phyloP scores from a whole-genome alignment of 2,113 vertebrate genomes.

The Ammospiza caudacuta region DNA sequence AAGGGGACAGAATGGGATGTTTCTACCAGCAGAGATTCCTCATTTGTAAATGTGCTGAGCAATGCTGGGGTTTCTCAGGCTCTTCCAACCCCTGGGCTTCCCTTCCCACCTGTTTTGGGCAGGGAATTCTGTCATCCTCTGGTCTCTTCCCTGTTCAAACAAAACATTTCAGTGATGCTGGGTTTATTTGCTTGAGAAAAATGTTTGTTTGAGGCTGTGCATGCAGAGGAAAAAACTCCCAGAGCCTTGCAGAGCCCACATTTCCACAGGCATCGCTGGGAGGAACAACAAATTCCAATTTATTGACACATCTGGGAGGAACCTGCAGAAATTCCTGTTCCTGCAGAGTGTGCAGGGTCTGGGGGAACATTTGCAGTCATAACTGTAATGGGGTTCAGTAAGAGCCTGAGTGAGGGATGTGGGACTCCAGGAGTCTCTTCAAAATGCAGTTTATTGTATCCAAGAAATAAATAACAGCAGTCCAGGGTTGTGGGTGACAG shows the following conservation, averaged over 20 bases:
- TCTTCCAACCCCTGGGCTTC: background rate
- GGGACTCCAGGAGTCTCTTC: too few species aligned
- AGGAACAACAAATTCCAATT: background rate
- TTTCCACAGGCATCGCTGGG: background rate
- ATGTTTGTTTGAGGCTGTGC: background rate
- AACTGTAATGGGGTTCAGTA: accelerated
- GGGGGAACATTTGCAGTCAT: accelerated
- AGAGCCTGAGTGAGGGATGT: too few species aligned
- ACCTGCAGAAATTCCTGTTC: background rate
- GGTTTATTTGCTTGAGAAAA: background rate
- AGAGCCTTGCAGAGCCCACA: accelerated
- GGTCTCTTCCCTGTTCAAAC: background rate
- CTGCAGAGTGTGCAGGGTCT: too few species aligned
- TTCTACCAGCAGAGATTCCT: background rate
- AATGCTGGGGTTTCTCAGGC: background rate
- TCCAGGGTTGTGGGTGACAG: too few species aligned
- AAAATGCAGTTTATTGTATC: too few species aligned
- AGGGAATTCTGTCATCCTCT: background rate
- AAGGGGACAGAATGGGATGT: background rate
- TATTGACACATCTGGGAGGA: background rate
- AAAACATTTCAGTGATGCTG: background rate
- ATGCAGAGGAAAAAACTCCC: background rate
- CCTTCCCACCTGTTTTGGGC: accelerated
- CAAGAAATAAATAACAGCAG: too few species aligned
- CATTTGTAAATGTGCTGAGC: accelerated